Percentiles rank a stretch among this genome's conserved stretches.
phyloP scores from a whole-genome alignment of 2,797 vertebrate species.

The Trematomus bernacchii region DNA sequence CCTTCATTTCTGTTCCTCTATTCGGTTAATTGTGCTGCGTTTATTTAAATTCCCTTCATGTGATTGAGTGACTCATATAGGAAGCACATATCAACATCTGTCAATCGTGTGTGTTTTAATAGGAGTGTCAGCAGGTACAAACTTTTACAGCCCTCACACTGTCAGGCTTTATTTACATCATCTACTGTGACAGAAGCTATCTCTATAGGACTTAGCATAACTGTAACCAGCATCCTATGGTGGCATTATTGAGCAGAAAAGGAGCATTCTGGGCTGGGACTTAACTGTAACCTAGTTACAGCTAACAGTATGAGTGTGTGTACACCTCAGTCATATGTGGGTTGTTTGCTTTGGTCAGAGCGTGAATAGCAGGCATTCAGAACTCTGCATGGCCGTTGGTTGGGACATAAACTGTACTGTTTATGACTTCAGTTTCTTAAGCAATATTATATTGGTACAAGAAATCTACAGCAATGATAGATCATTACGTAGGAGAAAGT shows the following conservation, averaged over 20 bases:
- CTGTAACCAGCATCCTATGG: slow-evolving; percentile 67
- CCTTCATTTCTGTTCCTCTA: slow-evolving; percentile 20
- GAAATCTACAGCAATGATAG: not conserved
- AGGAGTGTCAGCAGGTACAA: slow-evolving; percentile 48
- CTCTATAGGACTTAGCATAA: not conserved
- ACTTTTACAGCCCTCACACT: slow-evolving; percentile 50
- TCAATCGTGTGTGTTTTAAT: slow-evolving; percentile 26
- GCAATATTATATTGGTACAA: not conserved
- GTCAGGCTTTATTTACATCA: slow-evolving; percentile 8
- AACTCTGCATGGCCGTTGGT: slow-evolving; percentile 47
- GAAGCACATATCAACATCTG: slow-evolving; percentile 47
- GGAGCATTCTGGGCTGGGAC: slow-evolving; percentile 66
- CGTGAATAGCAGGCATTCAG: slow-evolving; percentile 79
- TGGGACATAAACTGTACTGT: slow-evolving; percentile 24
- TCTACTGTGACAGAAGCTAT: slow-evolving; percentile 10
- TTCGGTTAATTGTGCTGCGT: not conserved
- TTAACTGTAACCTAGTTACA: slow-evolving; percentile 66
- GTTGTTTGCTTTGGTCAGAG: slow-evolving; percentile 65
- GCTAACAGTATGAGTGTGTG: slow-evolving; percentile 23
- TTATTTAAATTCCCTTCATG: not conserved
- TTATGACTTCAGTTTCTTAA: slow-evolving; percentile 2
- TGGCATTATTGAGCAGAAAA: slow-evolving; percentile 51
- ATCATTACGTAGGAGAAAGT: slow-evolving; percentile 9
- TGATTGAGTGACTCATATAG: slow-evolving; percentile 31
- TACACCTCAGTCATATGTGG: slow-evolving; percentile 51